A percentile compares a stretch with the other conserved stretches of the same genome.
Evolutionary conservation across 2,797 vertebrate species (phyloP).

Genomic region (Borostomias antarcticus): DNA sequence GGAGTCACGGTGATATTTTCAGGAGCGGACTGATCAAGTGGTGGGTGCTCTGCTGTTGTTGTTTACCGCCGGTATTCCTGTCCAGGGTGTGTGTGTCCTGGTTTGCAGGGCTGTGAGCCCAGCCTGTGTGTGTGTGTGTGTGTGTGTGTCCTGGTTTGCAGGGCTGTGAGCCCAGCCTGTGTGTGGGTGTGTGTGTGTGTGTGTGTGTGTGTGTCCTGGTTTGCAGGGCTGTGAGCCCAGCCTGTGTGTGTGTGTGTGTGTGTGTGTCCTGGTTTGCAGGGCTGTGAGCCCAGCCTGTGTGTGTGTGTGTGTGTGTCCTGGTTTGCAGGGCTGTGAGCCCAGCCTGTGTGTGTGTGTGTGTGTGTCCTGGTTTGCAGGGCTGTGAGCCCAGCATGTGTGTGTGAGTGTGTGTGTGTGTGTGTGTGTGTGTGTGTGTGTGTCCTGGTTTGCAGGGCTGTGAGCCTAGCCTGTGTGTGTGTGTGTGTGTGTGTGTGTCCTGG

Average conservation of each 20-base stretch:
- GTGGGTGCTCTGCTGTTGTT: too few relatives aligned
- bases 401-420: too few relatives aligned
- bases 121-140: not conserved
- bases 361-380: too few relatives aligned
- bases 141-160: not conserved
- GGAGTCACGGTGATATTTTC: not conserved
- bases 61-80: too few relatives aligned
- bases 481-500: not conserved
- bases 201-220: constrained; percentile 12
- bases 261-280: not conserved
- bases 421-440: too few relatives aligned
- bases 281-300: not conserved
- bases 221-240: constrained; percentile 17
- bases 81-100: too few relatives aligned
- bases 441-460: too few relatives aligned
- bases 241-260: not conserved
- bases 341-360: constrained; percentile 21
- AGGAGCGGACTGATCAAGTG: not conserved
- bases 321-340: too few relatives aligned
- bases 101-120: not conserved
- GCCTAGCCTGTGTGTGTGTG: not conserved
- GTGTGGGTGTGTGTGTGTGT: too few relatives aligned
- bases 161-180: too few relatives aligned
- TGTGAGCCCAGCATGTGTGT: too few relatives aligned
- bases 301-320: too few relatives aligned